These are phyloP conservation scores for Craseonycteris thonglongyai DNA, from an alignment of 2,113 vertebrate species.

Conservation along the genomic window DNA sequence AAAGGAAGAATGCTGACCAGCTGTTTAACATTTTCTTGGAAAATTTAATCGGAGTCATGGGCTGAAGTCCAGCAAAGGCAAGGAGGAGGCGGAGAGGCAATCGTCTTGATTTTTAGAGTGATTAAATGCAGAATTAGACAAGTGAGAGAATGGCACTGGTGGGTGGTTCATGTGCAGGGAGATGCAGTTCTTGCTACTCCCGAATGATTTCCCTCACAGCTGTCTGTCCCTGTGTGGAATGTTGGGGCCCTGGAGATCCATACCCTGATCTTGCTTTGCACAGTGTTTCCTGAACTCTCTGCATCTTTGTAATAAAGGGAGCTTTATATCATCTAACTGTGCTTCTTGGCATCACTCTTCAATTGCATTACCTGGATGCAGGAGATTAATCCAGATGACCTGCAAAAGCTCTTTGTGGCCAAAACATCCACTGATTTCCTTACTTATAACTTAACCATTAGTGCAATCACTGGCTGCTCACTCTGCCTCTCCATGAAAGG, in stretches of 20 bases:
- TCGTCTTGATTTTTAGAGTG: neutral
- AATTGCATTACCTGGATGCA: neutral
- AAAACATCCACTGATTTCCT: neutral
- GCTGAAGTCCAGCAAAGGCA: neutral
- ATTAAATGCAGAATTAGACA: neutral
- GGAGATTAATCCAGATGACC: neutral
- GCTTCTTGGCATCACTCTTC: neutral
- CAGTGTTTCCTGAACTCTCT: neutral
- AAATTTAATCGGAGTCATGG: conserved; percentile 12
- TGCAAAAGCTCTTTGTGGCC: neutral
- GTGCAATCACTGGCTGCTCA: neutral
- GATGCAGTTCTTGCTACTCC: neutral
- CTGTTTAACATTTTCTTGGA: conserved; percentile 12
- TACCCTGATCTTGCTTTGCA: neutral
- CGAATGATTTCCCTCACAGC: neutral
- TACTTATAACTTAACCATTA: neutral
- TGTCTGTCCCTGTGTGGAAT: neutral
- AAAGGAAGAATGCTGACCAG: conserved; percentile 37
- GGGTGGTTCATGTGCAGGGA: neutral
- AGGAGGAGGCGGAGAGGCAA: neutral
- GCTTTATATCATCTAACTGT: neutral
- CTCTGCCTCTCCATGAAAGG: neutral
- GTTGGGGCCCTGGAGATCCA: accelerated
- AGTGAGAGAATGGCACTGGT: neutral
- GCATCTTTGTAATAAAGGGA: neutral